Percentiles rank a stretch among this genome's conserved stretches.
Evolutionary conservation across 2,888 invertebrate genomes (phyloP).

Genomic region (Shargacucullia verbasci): DNA sequence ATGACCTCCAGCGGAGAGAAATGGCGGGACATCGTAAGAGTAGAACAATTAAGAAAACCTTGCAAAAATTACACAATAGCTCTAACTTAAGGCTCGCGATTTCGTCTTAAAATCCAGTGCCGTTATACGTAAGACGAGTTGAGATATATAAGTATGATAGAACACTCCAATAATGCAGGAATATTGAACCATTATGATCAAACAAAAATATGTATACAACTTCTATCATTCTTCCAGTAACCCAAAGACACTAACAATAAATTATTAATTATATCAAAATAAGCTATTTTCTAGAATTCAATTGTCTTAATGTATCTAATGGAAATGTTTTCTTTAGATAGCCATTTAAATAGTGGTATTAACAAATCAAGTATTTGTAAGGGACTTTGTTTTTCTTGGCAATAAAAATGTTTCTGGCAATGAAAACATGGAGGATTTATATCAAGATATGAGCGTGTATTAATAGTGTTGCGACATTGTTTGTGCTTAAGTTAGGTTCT

Average conservation of each 20-base stretch:
- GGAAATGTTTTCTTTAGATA: conserved; percentile 15
- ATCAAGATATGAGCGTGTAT: too few relatives aligned
- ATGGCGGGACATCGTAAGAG: too few relatives aligned
- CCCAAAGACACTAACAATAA: conserved; percentile 7
- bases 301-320: conserved; percentile 32
- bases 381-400: conserved; percentile 9
- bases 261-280: conserved; percentile 38
- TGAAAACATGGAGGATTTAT: too few relatives aligned
- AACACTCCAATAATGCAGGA: neutral
- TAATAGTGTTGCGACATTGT: too few relatives aligned
- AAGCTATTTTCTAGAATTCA: conserved; percentile 24
- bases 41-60: too few relatives aligned
- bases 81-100: too few relatives aligned
- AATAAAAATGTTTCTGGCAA: neutral
- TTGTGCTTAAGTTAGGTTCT: too few relatives aligned
- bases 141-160: too few relatives aligned
- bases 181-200: neutral
- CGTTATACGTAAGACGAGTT: too few relatives aligned
- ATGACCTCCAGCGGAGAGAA: too few relatives aligned
- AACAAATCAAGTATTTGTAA: conserved; percentile 6
- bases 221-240: conserved; percentile 8
- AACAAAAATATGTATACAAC: conserved; percentile 5
- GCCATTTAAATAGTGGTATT: conserved; percentile 21
- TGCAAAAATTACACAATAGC: too few relatives aligned
- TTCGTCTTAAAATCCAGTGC: too few relatives aligned